A percentile compares a stretch with the other conserved stretches of the same genome.
These are phyloP conservation scores for Zosterops lateralis DNA, from an alignment of 2,113 vertebrate species.

Conservation along the genomic window DNA sequence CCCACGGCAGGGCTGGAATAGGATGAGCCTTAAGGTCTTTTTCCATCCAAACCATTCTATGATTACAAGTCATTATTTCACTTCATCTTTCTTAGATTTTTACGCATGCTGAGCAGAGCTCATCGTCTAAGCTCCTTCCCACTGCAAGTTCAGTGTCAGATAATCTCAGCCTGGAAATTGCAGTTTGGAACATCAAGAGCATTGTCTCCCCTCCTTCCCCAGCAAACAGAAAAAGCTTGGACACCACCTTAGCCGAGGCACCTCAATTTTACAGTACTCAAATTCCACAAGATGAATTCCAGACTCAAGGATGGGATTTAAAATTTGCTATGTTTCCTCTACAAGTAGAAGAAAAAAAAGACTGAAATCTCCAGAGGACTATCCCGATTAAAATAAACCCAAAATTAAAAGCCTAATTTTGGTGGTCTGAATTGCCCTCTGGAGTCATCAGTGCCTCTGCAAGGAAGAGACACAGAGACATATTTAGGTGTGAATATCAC, in stretches of 20 bases:
- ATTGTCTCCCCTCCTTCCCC: neutral
- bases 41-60: neutral
- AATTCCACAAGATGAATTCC: neutral
- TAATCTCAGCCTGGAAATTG: neutral
- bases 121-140: neutral
- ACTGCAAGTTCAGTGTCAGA: neutral
- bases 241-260: neutral
- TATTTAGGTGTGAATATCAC: neutral
- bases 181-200: neutral
- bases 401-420: neutral
- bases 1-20: neutral
- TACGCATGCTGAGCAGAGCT: neutral
- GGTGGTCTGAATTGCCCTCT: neutral
- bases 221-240: neutral
- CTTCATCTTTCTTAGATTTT: neutral
- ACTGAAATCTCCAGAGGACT: neutral
- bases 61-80: neutral
- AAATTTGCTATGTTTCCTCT: fast-evolving
- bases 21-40: neutral
- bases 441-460: neutral
- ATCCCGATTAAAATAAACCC: neutral
- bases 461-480: fast-evolving
- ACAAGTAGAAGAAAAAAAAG: neutral
- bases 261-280: neutral
- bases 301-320: neutral